Evolutionary conservation across 2,113 vertebrate species (phyloP).

Genomic region (Lota lota): DNA sequence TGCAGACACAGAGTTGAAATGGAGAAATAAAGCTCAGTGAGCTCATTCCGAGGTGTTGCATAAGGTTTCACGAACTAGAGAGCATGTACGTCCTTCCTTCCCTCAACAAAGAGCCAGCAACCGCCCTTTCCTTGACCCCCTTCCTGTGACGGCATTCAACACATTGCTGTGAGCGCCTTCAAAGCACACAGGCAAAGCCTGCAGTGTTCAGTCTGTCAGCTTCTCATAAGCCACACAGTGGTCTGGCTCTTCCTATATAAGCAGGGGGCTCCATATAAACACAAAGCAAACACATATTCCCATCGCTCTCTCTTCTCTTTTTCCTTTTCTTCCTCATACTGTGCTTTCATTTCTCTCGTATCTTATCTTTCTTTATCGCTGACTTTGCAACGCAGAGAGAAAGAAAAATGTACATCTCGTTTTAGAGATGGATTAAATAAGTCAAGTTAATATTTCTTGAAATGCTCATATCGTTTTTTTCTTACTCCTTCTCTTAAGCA

Average conservation of each 20-base stretch:
- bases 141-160: slow-evolving; percentile 42
- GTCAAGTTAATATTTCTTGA: slow-evolving; percentile 40
- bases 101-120: slow-evolving; percentile 32
- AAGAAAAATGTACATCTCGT: slow-evolving; percentile 2
- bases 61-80: no score
- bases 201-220: slow-evolving; percentile 41
- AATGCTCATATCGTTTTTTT: slow-evolving; percentile 27
- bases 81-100: slow-evolving; percentile 19
- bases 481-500: slow-evolving; percentile 1
- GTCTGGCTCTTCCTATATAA: slow-evolving; percentile 14
- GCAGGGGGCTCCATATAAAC: slow-evolving; percentile 11
- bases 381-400: slow-evolving; percentile 21
- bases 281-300: slow-evolving; percentile 19
- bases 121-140: slow-evolving; percentile 56
- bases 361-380: slow-evolving; percentile 17
- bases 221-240: slow-evolving; percentile 40
- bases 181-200: slow-evolving; percentile 45
- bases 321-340: background rate
- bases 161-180: slow-evolving; percentile 45
- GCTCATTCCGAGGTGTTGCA: no score
- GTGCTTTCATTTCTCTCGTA: slow-evolving; percentile 10
- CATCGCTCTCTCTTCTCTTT: slow-evolving; percentile 19
- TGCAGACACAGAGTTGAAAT: no score
- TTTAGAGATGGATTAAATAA: slow-evolving; percentile 19
- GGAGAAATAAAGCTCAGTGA: no score